Evolutionary conservation across 2,888 invertebrate species (phyloP).

Genomic region (Diogma glabrata): DNA sequence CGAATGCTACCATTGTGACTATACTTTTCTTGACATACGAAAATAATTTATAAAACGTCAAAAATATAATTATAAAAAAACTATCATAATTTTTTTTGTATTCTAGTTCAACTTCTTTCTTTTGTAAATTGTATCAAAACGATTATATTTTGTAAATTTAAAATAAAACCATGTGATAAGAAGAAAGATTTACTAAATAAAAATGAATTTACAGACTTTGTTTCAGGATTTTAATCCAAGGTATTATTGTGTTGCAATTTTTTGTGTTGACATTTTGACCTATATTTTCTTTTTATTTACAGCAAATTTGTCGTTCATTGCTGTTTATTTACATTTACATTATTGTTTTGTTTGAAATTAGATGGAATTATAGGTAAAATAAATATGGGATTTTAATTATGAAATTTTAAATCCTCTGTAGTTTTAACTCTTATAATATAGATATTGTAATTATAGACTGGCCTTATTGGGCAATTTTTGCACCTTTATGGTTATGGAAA

Average conservation of each 20-base stretch:
- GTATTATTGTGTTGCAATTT: slow-evolving; percentile 37
- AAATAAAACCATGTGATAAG: slow-evolving; percentile 6
- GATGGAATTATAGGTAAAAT: slow-evolving; percentile 59
- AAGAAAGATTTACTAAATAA: slow-evolving; percentile 3
- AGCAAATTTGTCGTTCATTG: slow-evolving; percentile 96
- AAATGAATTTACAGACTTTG: slow-evolving; percentile 77
- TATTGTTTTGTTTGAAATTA: slow-evolving; percentile 77
- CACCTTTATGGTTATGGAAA: slow-evolving; percentile 98
- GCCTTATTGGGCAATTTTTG: slow-evolving; percentile 94
- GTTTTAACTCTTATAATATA: not conserved
- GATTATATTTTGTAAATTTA: no score
- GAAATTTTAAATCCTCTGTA: no score
- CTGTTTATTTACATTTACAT: slow-evolving; percentile 83
- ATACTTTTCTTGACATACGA: no score
- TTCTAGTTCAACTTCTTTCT: no score
- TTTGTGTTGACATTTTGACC: slow-evolving; percentile 12
- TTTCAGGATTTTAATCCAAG: slow-evolving; percentile 90
- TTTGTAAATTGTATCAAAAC: no score
- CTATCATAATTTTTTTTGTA: no score
- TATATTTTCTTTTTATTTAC: slow-evolving; percentile 35
- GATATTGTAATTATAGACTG: slow-evolving; percentile 43
- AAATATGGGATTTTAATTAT: not conserved
- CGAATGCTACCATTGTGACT: no score
- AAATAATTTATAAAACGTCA: no score
- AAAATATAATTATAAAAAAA: no score